phyloP scores from a whole-genome alignment of 2,797 vertebrate genomes.

The Hippoglossus hippoglossus region DNA sequence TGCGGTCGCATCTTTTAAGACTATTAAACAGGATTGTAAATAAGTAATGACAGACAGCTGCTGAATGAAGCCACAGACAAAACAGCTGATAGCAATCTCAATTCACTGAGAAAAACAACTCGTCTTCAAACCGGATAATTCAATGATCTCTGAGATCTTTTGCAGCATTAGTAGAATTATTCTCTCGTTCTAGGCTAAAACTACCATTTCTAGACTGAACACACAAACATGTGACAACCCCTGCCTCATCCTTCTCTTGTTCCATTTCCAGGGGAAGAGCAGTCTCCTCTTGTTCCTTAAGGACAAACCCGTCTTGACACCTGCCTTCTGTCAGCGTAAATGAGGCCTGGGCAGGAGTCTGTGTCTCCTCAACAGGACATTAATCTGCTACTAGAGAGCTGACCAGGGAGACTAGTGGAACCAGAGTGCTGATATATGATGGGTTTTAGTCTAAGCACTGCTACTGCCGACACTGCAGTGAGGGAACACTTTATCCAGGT shows the following conservation, averaged over 20 bases:
- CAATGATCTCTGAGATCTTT: constrained; percentile 20
- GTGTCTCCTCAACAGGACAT: constrained; percentile 77
- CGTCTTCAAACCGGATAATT: neutral
- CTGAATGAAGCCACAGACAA: constrained; percentile 39
- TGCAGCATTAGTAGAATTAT: constrained; percentile 4
- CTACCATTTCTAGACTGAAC: constrained; percentile 2
- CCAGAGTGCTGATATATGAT: constrained; percentile 69
- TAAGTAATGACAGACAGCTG: constrained; percentile 67
- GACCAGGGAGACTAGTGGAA: constrained; percentile 65
- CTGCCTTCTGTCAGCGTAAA: constrained; percentile 78
- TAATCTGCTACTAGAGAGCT: constrained; percentile 76
- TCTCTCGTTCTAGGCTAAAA: constrained; percentile 16
- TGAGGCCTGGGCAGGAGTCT: constrained; percentile 68
- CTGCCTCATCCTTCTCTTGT: constrained; percentile 62
- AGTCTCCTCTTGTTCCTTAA: constrained; percentile 53
- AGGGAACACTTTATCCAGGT: constrained; percentile 57
- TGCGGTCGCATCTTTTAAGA: constrained; percentile 33
- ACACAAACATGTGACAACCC: constrained; percentile 38
- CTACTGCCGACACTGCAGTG: constrained; percentile 61
- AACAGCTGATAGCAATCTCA: constrained; percentile 28
- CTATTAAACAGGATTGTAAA: constrained; percentile 49
- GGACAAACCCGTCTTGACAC: constrained; percentile 71
- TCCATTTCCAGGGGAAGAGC: constrained; percentile 54
- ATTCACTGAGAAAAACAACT: neutral
- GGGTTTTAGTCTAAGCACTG: constrained; percentile 57